A percentile compares a stretch with the other conserved stretches of the same genome.
These are phyloP conservation scores for Adela reaumurella DNA, from an alignment of 2,888 invertebrate genomes.

Conservation along the genomic window DNA sequence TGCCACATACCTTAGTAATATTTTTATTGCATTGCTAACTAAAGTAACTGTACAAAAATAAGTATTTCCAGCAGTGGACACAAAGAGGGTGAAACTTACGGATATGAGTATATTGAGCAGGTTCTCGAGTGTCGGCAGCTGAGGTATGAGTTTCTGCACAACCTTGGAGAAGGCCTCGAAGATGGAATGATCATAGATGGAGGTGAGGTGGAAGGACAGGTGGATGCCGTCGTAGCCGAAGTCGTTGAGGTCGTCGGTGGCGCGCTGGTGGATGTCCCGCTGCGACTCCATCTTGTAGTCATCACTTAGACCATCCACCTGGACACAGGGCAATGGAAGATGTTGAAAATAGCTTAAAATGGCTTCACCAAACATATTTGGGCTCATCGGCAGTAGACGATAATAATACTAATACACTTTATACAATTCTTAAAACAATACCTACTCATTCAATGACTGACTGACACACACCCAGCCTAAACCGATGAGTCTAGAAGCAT, in stretches of 20 bases:
- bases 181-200: slow-evolving; percentile 99
- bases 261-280: slow-evolving; percentile 94
- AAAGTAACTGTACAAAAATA: no score
- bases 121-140: slow-evolving; percentile 94
- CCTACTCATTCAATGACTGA: not conserved
- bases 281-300: slow-evolving; percentile 99
- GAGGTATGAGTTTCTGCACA: slow-evolving; percentile 97
- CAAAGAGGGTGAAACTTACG: slow-evolving; percentile 52
- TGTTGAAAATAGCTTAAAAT: no score
- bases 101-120: slow-evolving; percentile 96
- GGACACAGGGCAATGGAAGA: no score
- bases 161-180: slow-evolving; percentile 99
- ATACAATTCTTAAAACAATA: no score
- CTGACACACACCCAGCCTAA: no score
- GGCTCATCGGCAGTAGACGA: no score
- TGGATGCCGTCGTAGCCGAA: slow-evolving; percentile 85
- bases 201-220: slow-evolving; percentile 93
- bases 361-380: no score
- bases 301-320: slow-evolving; percentile 96
- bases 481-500: no score
- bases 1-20: no score
- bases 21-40: no score
- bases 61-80: slow-evolving; percentile 1
- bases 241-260: slow-evolving; percentile 91
- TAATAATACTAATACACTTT: no score